A percentile compares a stretch with the other conserved stretches of the same genome.
These are phyloP conservation scores for Melospiza georgiana DNA, from an alignment of 2,113 vertebrate genomes.

Conservation along the genomic window DNA sequence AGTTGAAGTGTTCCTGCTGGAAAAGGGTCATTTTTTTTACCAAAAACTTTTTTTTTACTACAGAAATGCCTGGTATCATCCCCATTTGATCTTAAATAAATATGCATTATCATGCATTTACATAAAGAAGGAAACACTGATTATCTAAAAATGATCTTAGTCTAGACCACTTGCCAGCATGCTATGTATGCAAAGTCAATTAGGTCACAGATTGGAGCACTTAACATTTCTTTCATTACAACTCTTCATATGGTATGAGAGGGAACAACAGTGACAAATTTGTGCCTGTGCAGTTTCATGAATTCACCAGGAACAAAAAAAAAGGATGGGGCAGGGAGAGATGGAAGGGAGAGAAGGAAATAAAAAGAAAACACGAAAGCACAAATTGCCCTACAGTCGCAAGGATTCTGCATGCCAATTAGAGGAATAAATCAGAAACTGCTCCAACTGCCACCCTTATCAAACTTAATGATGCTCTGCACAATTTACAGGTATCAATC, in stretches of 20 bases:
- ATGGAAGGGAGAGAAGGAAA: not conserved
- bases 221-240: slow-evolving; percentile 1
- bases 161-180: not conserved
- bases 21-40: not conserved
- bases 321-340: not conserved
- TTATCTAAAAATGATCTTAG: not conserved
- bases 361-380: not conserved
- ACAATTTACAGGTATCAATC: not conserved
- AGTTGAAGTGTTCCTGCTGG: not conserved
- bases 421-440: slow-evolving; percentile 37
- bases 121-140: not conserved
- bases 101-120: not conserved
- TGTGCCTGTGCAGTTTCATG: not conserved
- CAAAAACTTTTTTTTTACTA: not conserved
- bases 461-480: slow-evolving; percentile 48
- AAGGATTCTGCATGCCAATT: not conserved
- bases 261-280: not conserved
- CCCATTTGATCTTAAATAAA: not conserved
- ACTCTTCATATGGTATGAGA: not conserved
- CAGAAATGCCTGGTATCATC: not conserved
- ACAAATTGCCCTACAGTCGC: not conserved
- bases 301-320: not conserved
- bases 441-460: not conserved
- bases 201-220: not conserved
- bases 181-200: not conserved